phyloP scores from a whole-genome alignment of 2,113 vertebrate species.

The Leiothrix lutea region DNA sequence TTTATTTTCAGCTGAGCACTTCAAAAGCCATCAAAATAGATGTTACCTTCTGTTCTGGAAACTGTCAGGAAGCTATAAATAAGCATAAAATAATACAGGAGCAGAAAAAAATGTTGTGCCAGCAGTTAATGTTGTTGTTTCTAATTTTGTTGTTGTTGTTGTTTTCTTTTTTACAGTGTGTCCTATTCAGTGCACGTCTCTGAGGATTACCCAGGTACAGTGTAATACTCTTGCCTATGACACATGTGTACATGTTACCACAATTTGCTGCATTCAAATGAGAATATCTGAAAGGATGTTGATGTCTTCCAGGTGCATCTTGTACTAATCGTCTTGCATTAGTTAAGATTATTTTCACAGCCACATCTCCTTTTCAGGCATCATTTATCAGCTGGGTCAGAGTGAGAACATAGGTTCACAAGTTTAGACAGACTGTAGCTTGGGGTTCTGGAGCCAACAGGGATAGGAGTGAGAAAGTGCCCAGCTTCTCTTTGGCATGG shows the following conservation, averaged over 20 bases:
- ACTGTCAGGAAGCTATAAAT: slow-evolving; percentile 12
- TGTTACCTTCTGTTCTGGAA: slow-evolving; percentile 21
- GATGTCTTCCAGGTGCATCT: background rate
- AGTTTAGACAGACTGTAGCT: background rate
- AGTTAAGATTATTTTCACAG: background rate
- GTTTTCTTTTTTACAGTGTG: slow-evolving; percentile 74
- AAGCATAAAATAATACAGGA: background rate
- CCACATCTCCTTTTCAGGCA: background rate
- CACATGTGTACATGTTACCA: background rate
- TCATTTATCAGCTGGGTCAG: slow-evolving; percentile 3
- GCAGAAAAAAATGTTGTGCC: background rate
- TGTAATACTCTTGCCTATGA: background rate
- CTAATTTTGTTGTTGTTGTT: background rate
- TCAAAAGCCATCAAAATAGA: slow-evolving; percentile 31
- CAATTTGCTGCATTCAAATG: background rate
- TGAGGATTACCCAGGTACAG: slow-evolving; percentile 90
- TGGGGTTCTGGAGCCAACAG: background rate
- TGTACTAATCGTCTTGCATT: background rate
- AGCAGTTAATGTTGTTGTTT: background rate
- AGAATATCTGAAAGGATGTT: background rate
- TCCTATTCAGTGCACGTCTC: slow-evolving; percentile 89
- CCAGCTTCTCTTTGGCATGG: background rate
- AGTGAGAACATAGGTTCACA: background rate
- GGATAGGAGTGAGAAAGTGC: background rate
- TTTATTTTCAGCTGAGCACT: background rate